These are phyloP conservation scores for Trichonephila clavipes DNA, from an alignment of 1,140 invertebrate genomes.

Conservation along the genomic window DNA sequence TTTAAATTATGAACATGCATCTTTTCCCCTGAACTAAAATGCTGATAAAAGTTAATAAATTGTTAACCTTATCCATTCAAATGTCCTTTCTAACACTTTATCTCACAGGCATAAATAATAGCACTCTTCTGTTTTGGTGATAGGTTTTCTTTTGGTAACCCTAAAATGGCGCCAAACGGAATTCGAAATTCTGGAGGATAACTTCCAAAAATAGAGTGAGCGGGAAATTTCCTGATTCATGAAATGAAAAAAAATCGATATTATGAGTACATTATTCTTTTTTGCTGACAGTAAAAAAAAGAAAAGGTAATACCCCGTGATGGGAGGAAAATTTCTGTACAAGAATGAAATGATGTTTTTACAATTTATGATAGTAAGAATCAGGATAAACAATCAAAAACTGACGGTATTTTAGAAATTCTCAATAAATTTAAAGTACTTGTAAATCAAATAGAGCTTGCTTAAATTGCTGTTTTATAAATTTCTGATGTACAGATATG, in stretches of 20 bases:
- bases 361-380: too few relatives aligned
- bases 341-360: neutral
- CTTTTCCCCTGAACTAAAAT: neutral
- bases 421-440: too few relatives aligned
- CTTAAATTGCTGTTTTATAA: too few relatives aligned
- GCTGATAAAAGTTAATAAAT: neutral
- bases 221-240: slow-evolving; percentile 15
- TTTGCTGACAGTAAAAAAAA: neutral
- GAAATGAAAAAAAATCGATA: neutral
- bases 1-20: neutral
- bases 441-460: too few relatives aligned
- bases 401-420: too few relatives aligned
- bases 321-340: neutral
- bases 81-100: neutral
- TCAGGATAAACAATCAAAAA: too few relatives aligned
- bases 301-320: neutral
- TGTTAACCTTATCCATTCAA: neutral
- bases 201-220: neutral
- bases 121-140: neutral
- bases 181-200: neutral
- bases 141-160: neutral
- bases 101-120: neutral
- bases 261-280: neutral
- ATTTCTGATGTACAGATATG: too few relatives aligned
- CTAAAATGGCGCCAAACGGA: neutral